Evolutionary conservation across 2,797 vertebrate genomes (phyloP), one percentile per base, ranked within the genome.

Genomic region (Botia kubotai): DNA sequence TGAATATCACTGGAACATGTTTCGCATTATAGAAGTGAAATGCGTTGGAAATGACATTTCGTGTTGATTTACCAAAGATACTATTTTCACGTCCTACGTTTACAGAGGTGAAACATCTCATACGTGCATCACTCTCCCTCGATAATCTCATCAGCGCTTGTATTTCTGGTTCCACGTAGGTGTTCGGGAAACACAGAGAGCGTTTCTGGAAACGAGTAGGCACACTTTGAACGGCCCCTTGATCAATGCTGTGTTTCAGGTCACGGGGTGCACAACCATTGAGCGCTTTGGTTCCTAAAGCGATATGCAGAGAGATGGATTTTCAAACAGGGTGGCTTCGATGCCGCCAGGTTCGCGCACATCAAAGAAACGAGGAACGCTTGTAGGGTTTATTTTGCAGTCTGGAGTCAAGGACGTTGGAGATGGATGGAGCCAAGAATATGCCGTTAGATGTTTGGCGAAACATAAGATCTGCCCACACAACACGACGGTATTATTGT

Each of bases 161-260:
- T 91, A 92, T 93, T 91, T 90, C 50, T 55, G 89, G 88, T 83
- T 80, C 74, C 50, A 82, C 72, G 90, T 92, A 89, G 90, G 90
- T 89, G 91, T 88, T 86, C 83, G 62, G 88, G 86, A 92, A 90
- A 89, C 84, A 83, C 84, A 85, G 68, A 63, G 78, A 78, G 90
- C 86, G 89, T 90, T 43, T 72, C 33, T 70, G 77, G 78, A 39
- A 79, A 71, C 21, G 67, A 82, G 82, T 71, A 69, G 70, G 74
- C 82, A 68, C 17, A 4, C 50, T 80, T 67, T 77, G 66, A 82
- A 84, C 77, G 62, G 43, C 63, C 72, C 46, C 57, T 74, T 72
- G 80, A 84, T 87, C 80, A 29, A 74, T 82, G 73, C 74, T 77
- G 77, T 62, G 17, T 65, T 63, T 50, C 39, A 75, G 83, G 83